Percentiles rank a stretch among this genome's conserved stretches.
These are phyloP conservation scores for Mergus octosetaceus DNA, from an alignment of 2,797 vertebrate species.

Conservation along the genomic window DNA sequence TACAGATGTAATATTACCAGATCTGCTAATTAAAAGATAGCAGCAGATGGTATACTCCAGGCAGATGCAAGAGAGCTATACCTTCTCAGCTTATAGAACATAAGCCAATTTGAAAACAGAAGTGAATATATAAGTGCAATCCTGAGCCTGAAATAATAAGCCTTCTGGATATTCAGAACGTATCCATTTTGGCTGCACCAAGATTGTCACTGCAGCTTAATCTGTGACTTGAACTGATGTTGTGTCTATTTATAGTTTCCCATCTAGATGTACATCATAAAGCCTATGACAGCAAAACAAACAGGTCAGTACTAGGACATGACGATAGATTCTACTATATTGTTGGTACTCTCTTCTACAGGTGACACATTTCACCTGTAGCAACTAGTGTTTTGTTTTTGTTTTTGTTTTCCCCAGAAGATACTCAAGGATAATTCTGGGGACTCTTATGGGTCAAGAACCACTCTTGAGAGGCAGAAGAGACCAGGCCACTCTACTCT, in stretches of 20 bases:
- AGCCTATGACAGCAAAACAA: background rate
- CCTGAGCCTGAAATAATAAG: constrained; percentile 23
- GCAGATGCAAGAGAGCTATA: constrained; percentile 15
- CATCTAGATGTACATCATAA: background rate
- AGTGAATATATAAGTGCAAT: constrained; percentile 30
- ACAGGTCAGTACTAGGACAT: background rate
- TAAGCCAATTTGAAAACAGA: constrained; percentile 33
- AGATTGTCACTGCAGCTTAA: background rate
- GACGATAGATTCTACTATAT: background rate
- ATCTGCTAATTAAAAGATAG: constrained; percentile 27
- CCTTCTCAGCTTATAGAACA: constrained; percentile 32
- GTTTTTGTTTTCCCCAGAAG: background rate
- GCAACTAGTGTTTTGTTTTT: background rate
- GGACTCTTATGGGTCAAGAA: background rate
- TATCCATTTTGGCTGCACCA: background rate
- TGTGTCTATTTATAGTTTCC: background rate
- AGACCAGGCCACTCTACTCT: background rate
- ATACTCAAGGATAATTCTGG: background rate
- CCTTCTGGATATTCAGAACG: constrained; percentile 17
- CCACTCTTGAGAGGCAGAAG: background rate
- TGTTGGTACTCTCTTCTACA: background rate
- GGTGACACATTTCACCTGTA: background rate
- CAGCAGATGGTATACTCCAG: constrained; percentile 54
- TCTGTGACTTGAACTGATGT: background rate
- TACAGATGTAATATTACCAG: background rate